These are phyloP conservation scores for Rhopalosiphum padi DNA, from an alignment of 1,140 invertebrate genomes.

Conservation along the genomic window DNA sequence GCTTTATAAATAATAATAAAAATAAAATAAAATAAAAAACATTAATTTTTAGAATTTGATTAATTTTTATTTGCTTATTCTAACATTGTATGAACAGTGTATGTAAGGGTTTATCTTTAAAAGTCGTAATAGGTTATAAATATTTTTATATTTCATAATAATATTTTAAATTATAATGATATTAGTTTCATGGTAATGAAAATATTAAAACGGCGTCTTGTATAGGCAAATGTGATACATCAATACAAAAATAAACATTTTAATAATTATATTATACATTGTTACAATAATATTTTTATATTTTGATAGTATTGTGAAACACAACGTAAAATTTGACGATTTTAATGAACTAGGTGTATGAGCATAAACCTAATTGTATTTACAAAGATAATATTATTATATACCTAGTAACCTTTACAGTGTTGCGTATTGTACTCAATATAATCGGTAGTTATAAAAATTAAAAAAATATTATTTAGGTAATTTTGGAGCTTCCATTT, in stretches of 20 bases:
- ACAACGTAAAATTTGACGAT: neutral
- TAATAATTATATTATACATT: neutral
- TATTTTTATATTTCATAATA: neutral
- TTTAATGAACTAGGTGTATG: neutral
- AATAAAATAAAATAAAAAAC: neutral
- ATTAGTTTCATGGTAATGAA: neutral
- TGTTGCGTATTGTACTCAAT: neutral
- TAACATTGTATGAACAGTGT: neutral
- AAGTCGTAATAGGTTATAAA: neutral
- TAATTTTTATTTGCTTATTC: neutral
- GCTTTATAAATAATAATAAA: neutral
- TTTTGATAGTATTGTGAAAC: neutral
- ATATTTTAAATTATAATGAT: neutral
- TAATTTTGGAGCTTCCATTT: no score
- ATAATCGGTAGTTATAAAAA: neutral
- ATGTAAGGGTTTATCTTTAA: neutral
- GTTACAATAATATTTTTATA: neutral
- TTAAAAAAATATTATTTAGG: neutral
- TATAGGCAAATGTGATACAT: conserved; percentile 36
- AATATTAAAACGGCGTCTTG: neutral
- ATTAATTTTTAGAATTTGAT: neutral
- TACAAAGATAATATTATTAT: neutral
- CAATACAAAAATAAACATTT: no score
- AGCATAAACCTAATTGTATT: neutral
- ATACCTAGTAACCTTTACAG: neutral